Percentiles rank a stretch among this genome's conserved stretches.
Conservation (phyloP, 1,140 invertebrate species). For the Drosophila tropicalis region DNA sequence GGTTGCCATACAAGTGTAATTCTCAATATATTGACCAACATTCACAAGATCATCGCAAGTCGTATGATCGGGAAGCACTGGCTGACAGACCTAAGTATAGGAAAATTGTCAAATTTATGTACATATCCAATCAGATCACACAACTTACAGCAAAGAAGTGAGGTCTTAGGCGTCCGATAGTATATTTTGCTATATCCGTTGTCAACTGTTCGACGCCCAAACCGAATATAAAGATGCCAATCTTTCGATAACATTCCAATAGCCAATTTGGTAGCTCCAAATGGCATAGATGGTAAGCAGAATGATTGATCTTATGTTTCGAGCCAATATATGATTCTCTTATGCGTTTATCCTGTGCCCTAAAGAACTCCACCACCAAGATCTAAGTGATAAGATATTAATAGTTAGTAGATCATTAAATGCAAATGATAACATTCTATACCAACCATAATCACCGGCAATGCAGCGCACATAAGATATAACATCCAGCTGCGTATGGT, state of each 20-base stretch:
- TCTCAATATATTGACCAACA: constrained; percentile 86
- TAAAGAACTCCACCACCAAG: constrained; percentile 69
- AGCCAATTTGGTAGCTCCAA: constrained; percentile 88
- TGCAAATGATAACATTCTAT: neutral
- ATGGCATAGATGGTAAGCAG: constrained; percentile 84
- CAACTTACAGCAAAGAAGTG: constrained; percentile 91
- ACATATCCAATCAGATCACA: no score
- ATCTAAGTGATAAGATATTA: constrained; percentile 43
- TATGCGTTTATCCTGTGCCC: constrained; percentile 49
- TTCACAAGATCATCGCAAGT: constrained; percentile 85
- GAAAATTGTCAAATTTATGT: neutral
- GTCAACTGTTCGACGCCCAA: constrained; percentile 90
- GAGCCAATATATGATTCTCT: constrained; percentile 26
- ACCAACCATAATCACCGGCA: constrained; percentile 89
- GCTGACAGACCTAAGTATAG: constrained; percentile 86
- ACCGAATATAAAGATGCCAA: constrained; percentile 93
- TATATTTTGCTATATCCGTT: constrained; percentile 96
- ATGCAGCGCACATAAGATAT: constrained; percentile 89
- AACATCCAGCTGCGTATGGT: constrained; percentile 92
- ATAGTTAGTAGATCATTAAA: no score
- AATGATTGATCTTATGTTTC: constrained; percentile 23
- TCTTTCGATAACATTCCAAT: constrained; percentile 87
- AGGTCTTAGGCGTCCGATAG: constrained; percentile 94
- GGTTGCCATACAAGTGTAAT: constrained; percentile 86
- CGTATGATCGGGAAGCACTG: constrained; percentile 84